Conservation (phyloP, 2,888 invertebrate species). For the Torymus aiolomorphi region DNA sequence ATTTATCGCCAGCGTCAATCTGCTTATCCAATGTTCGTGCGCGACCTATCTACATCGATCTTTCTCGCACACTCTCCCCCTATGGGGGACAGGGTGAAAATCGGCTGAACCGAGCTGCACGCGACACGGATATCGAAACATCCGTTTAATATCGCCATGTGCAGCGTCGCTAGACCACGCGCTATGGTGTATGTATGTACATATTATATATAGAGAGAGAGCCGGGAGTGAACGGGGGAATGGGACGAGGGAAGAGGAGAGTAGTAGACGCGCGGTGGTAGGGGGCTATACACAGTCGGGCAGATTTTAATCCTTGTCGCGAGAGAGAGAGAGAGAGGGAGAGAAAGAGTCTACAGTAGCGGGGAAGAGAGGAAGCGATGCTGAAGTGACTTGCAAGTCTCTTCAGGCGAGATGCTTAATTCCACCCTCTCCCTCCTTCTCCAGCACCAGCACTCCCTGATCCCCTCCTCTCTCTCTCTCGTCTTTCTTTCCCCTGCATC, state of each 20-base stretch:
- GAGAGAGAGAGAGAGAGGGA: slow-evolving; percentile 56
- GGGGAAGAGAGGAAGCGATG: slow-evolving; percentile 66
- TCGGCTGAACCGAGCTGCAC: slow-evolving; percentile 15
- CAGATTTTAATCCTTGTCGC: slow-evolving; percentile 75
- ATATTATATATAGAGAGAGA: not conserved
- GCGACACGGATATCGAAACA: slow-evolving; percentile 67
- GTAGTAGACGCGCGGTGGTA: slow-evolving; percentile 57
- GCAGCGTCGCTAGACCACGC: not conserved
- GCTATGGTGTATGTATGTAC: too few species aligned
- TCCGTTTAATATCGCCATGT: slow-evolving; percentile 69
- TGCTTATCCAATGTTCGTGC: slow-evolving; percentile 3
- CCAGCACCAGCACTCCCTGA: not conserved
- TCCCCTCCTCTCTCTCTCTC: slow-evolving; percentile 53
- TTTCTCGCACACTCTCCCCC: too few species aligned
- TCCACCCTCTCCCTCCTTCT: slow-evolving; percentile 65
- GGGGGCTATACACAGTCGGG: slow-evolving; percentile 65
- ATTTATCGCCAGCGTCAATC: slow-evolving; percentile 41
- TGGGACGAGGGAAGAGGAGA: not conserved
- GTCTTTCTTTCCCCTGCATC: too few species aligned
- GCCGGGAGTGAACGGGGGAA: not conserved
- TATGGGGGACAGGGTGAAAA: slow-evolving; percentile 15
- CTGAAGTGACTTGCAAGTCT: slow-evolving; percentile 74
- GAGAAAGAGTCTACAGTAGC: not conserved
- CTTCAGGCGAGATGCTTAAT: slow-evolving; percentile 75
- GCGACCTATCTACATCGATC: not conserved